Conservation (phyloP, 2,797 vertebrate genomes). For the Cirrhinus mrigala region DNA sequence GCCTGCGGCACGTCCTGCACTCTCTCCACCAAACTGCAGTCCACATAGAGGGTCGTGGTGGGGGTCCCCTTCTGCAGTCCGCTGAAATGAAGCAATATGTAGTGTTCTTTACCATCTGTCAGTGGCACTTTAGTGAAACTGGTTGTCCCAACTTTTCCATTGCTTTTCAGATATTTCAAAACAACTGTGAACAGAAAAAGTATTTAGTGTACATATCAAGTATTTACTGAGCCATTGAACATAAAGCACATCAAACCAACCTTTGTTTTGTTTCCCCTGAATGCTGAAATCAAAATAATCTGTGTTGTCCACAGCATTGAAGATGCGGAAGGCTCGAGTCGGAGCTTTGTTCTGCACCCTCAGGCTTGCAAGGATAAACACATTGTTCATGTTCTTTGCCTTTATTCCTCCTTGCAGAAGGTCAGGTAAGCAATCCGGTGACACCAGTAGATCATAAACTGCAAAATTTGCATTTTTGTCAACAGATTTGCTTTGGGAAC, state of each 20-base stretch:
- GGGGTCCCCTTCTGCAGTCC: conserved; percentile 82
- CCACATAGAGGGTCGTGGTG: conserved; percentile 86
- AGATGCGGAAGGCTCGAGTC: conserved; percentile 82
- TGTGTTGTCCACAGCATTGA: conserved; percentile 86
- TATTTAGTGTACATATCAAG: background rate
- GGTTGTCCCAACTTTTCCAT: conserved; percentile 83
- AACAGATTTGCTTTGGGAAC: background rate
- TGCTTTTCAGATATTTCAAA: conserved; percentile 85
- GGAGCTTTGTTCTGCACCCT: conserved; percentile 81
- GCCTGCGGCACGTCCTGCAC: conserved; percentile 85
- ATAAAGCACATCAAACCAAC: conserved; percentile 69
- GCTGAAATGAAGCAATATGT: conserved; percentile 87
- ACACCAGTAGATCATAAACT: conserved; percentile 94
- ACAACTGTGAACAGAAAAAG: conserved; percentile 17
- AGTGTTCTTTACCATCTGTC: conserved; percentile 87
- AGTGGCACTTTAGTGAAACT: conserved; percentile 88
- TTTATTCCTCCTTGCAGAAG: conserved; percentile 86
- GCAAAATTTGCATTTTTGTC: conserved; percentile 42
- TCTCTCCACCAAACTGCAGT: conserved; percentile 88
- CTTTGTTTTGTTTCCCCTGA: conserved; percentile 91
- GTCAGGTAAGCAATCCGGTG: conserved; percentile 85
- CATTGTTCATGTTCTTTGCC: conserved; percentile 84
- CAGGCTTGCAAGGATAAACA: conserved; percentile 90
- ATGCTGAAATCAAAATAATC: conserved; percentile 93
- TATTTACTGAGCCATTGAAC: background rate